Evolutionary conservation across 2,113 vertebrate species (phyloP).

Genomic region (Corapipo altera): DNA sequence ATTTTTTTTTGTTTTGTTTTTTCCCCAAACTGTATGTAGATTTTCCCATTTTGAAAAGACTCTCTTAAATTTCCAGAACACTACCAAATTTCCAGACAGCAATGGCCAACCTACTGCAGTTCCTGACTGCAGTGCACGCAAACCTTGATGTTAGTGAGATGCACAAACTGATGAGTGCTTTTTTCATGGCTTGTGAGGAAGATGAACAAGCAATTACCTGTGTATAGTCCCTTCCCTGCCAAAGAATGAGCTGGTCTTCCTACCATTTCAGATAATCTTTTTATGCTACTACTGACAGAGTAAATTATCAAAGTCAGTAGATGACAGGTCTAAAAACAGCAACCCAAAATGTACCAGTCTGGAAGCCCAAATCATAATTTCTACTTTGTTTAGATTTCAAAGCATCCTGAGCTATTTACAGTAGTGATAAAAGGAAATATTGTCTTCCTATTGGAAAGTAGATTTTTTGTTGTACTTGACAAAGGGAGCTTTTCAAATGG

Average conservation of each 20-base stretch:
- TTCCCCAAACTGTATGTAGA: accelerated
- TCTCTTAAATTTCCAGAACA: not conserved
- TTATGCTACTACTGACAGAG: not conserved
- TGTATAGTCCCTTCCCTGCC: not conserved
- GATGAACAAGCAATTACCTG: not conserved
- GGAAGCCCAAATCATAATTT: not conserved
- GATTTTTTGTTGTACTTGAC: not conserved
- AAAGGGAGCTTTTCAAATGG: not conserved
- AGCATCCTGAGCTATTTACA: not conserved
- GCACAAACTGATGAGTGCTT: not conserved
- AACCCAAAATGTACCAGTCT: not conserved
- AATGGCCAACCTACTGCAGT: not conserved
- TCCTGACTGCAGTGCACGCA: not conserved
- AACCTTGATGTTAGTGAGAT: not conserved
- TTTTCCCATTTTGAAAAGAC: not conserved
- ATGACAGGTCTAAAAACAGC: not conserved
- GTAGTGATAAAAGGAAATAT: not conserved
- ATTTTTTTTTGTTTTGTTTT: not conserved
- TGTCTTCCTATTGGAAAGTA: not conserved
- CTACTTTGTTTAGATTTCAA: not conserved
- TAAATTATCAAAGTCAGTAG: not conserved
- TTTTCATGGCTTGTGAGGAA: not conserved
- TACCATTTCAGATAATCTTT: not conserved
- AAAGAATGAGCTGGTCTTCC: not conserved
- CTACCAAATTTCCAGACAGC: not conserved